A percentile compares a stretch with the other conserved stretches of the same genome.
Evolutionary conservation across 2,888 invertebrate genomes (phyloP).

Genomic region (Crioceris asparagi): DNA sequence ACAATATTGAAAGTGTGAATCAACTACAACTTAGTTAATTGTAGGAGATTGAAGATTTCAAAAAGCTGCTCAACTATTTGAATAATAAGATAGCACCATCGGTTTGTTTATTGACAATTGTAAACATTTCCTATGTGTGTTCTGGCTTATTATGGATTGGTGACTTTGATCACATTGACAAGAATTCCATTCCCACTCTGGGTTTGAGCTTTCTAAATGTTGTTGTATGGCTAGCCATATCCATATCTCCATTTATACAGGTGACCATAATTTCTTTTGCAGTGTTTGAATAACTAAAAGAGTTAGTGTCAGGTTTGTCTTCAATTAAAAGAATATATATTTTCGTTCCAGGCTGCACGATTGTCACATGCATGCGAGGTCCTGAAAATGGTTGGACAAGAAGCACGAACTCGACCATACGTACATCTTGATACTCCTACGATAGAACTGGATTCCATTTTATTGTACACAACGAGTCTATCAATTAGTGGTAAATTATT

Average conservation of each 20-base stretch:
- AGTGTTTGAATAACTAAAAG: neutral
- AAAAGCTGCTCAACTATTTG: slow-evolving; percentile 63
- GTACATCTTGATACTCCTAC: slow-evolving; percentile 68
- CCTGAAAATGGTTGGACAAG: slow-evolving; percentile 67
- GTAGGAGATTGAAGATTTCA: slow-evolving; percentile 70
- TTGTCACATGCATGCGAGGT: slow-evolving; percentile 60
- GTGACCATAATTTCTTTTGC: slow-evolving; percentile 33
- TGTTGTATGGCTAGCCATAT: slow-evolving; percentile 53
- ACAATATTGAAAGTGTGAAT: neutral
- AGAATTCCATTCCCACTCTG: slow-evolving; percentile 45
- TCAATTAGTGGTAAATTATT: slow-evolving; percentile 65
- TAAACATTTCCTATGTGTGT: slow-evolving; percentile 61
- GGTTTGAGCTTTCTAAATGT: slow-evolving; percentile 51
- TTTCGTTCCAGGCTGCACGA: slow-evolving; percentile 55
- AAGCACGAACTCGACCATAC: slow-evolving; percentile 66
- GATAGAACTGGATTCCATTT: slow-evolving; percentile 63
- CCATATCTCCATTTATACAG: slow-evolving; percentile 60
- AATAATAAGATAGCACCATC: slow-evolving; percentile 67
- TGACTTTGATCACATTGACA: slow-evolving; percentile 47
- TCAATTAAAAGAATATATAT: neutral
- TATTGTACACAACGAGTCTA: slow-evolving; percentile 65
- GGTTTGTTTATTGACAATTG: slow-evolving; percentile 64
- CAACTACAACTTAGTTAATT: neutral
- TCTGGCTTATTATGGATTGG: slow-evolving; percentile 62
- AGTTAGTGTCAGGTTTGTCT: neutral